phyloP scores from a whole-genome alignment of 2,113 vertebrate species.

The Anthoscopus minutus region DNA sequence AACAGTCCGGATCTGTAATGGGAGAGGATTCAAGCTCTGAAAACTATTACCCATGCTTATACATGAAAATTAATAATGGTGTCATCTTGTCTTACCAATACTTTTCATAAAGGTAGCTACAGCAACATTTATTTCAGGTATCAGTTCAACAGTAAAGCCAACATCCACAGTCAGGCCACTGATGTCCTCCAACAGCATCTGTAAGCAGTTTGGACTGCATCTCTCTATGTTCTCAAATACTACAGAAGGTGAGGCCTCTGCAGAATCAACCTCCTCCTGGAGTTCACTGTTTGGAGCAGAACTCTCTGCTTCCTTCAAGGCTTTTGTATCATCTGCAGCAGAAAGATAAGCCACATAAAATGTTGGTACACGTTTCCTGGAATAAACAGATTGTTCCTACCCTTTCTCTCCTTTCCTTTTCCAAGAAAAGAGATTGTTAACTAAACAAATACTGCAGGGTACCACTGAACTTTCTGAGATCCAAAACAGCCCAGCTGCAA shows the following conservation, averaged over 20 bases:
- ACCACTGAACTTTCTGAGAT: not conserved
- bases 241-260: not conserved
- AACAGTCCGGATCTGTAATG: not conserved
- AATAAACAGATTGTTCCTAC: not conserved
- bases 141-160: constrained; percentile 75
- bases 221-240: constrained; percentile 73
- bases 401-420: not conserved
- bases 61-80: not conserved
- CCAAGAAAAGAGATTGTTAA: not conserved
- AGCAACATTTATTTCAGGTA: constrained; percentile 68
- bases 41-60: not conserved
- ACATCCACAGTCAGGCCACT: not conserved
- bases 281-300: not conserved
- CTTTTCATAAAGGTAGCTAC: constrained; percentile 72
- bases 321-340: constrained; percentile 6
- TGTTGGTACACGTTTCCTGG: not conserved
- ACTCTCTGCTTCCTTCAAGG: not conserved
- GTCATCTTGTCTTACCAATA: constrained; percentile 67
- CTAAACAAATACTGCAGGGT: not conserved
- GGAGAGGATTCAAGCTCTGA: not conserved
- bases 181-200: constrained; percentile 78
- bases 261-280: not conserved
- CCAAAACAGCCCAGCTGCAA: not conserved
- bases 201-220: constrained; percentile 10
- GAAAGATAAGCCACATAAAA: not conserved